These are phyloP conservation scores for Scolopax mira DNA, from an alignment of 2,113 vertebrate genomes.

Conservation along the genomic window DNA sequence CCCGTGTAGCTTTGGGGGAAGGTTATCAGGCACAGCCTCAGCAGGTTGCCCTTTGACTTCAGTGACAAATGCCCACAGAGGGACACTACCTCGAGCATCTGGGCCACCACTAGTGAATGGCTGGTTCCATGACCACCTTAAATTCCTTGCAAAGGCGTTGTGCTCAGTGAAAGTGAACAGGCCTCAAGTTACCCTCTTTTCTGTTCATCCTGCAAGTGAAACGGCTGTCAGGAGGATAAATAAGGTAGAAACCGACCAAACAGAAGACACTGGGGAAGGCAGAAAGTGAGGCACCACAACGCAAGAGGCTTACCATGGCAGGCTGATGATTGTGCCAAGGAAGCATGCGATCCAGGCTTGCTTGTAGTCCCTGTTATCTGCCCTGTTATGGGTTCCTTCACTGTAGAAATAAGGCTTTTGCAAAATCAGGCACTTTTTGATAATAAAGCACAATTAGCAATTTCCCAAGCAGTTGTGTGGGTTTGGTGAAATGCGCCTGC, in stretches of 20 bases:
- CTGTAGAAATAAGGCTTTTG: neutral
- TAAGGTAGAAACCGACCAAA: neutral
- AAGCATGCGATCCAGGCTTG: neutral
- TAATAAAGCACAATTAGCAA: neutral
- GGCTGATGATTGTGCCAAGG: neutral
- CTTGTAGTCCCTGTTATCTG: fast-evolving
- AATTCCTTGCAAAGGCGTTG: neutral
- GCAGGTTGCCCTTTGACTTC: neutral
- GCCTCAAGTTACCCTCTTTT: neutral
- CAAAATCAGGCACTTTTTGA: neutral
- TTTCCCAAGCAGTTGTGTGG: neutral
- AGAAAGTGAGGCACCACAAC: neutral
- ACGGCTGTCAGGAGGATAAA: neutral
- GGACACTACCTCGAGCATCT: fast-evolving
- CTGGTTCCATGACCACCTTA: neutral
- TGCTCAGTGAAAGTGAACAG: neutral
- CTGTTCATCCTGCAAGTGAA: neutral
- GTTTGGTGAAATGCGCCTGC: neutral
- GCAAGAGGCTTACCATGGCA: neutral
- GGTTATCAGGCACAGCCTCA: fast-evolving
- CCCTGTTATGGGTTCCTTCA: neutral
- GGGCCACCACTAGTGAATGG: neutral
- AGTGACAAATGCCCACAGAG: neutral
- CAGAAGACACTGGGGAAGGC: neutral
- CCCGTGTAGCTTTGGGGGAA: fast-evolving